These are phyloP conservation scores for Tretioscincus oriximinensis DNA, from an alignment of 2,113 vertebrate species.

Conservation along the genomic window DNA sequence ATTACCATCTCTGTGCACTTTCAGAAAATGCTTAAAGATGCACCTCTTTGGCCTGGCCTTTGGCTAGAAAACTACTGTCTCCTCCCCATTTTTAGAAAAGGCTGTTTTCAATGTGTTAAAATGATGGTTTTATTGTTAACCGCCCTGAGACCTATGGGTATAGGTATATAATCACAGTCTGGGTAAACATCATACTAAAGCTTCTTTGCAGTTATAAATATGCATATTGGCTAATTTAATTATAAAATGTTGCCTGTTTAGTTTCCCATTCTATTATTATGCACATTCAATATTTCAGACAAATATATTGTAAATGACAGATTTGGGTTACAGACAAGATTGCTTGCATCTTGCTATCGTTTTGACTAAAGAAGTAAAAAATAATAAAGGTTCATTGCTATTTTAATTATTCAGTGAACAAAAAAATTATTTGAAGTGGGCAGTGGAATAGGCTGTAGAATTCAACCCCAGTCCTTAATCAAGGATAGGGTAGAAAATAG, in stretches of 20 bases:
- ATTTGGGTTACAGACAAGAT: conserved; percentile 31
- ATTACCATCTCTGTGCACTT: too few relatives aligned
- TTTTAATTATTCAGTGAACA: conserved; percentile 14
- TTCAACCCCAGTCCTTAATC: conserved; percentile 19
- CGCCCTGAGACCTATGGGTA: too few relatives aligned
- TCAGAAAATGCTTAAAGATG: too few relatives aligned
- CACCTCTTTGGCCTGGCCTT: too few relatives aligned
- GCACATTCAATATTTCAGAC: conserved; percentile 40
- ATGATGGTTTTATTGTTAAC: too few relatives aligned
- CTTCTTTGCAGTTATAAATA: not conserved
- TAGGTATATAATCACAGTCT: too few relatives aligned
- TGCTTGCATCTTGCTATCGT: conserved; percentile 17
- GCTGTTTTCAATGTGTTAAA: too few relatives aligned
- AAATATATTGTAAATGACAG: conserved; percentile 36
- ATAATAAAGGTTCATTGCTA: conserved; percentile 9
- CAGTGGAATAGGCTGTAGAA: not conserved
- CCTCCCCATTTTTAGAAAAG: too few relatives aligned
- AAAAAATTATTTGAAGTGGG: not conserved
- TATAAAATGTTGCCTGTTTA: conserved; percentile 41
- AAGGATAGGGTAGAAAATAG: not conserved
- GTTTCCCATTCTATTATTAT: conserved; percentile 34
- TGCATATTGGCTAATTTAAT: conserved; percentile 26
- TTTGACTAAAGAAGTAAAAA: conserved; percentile 10
- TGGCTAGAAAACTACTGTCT: too few relatives aligned
- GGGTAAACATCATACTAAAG: conserved; percentile 27